Evolutionary conservation across 2,888 invertebrate species (phyloP).

Genomic region (Pachydiplax longipennis): DNA sequence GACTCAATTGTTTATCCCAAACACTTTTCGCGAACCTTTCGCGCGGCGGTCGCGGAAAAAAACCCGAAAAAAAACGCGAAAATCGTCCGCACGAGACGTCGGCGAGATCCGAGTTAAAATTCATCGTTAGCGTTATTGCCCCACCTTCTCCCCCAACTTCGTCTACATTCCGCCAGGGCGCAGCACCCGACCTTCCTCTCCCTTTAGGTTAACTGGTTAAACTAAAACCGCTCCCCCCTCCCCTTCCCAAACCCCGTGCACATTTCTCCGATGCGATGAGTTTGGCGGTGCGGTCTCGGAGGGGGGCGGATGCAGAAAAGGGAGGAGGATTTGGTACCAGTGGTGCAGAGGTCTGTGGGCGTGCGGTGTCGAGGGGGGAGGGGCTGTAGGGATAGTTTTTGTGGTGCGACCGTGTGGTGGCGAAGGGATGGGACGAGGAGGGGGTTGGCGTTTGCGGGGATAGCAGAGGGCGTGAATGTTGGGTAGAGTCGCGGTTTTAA

Average conservation of each 20-base stretch:
- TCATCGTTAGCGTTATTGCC: conserved; percentile 29
- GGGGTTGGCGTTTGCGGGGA: neutral
- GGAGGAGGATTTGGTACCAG: neutral
- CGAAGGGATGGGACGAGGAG: neutral
- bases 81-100: neutral
- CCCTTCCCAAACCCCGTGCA: neutral
- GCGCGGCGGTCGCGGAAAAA: neutral
- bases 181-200: neutral
- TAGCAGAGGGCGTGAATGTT: neutral
- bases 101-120: neutral
- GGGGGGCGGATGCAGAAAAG: neutral
- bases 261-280: conserved; percentile 40
- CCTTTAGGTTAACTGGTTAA: conserved; percentile 25
- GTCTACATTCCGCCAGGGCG: neutral
- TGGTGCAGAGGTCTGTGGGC: conserved; percentile 24
- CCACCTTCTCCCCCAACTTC: neutral
- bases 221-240: conserved; percentile 15
- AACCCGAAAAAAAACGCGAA: neutral
- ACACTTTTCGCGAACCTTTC: neutral
- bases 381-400: conserved; percentile 26
- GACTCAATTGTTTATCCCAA: neutral
- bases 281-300: conserved; percentile 24
- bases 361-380: conserved; percentile 3
- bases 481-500: neutral
- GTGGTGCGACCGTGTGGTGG: neutral